Conservation (phyloP, 1,140 invertebrate species). For the Sycophaga agraensis region DNA sequence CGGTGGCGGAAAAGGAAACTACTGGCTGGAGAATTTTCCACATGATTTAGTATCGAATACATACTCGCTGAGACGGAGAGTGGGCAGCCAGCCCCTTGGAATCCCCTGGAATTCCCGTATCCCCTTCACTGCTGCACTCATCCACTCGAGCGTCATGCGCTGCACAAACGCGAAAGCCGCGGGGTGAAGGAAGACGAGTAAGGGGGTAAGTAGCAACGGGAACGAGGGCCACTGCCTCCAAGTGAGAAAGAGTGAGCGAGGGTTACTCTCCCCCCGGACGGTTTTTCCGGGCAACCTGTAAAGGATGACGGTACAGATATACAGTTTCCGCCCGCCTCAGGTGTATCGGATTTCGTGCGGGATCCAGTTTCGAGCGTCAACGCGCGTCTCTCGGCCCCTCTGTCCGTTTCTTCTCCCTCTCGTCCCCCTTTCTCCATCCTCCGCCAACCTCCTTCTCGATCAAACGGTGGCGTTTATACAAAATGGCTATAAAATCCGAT, state of each 20-base stretch:
- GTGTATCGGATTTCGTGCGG: slow-evolving; percentile 34
- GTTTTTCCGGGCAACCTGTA: slow-evolving; percentile 21
- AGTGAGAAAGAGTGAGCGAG: slow-evolving; percentile 1
- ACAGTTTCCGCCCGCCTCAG: slow-evolving; percentile 27
- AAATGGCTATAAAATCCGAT: slow-evolving; percentile 46
- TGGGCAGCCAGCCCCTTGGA: background rate
- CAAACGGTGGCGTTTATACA: slow-evolving; percentile 45
- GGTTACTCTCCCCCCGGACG: background rate
- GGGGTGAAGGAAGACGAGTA: background rate
- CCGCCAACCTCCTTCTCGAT: too few relatives aligned
- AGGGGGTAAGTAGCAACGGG: slow-evolving; percentile 18
- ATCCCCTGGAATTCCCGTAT: slow-evolving; percentile 12
- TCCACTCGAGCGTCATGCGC: slow-evolving; percentile 2
- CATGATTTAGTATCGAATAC: slow-evolving; percentile 20
- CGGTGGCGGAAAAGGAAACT: too few relatives aligned
- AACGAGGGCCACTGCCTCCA: too few relatives aligned
- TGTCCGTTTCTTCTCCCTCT: too few relatives aligned
- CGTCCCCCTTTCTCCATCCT: too few relatives aligned
- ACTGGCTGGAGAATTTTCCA: slow-evolving; percentile 8
- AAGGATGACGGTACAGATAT: background rate
- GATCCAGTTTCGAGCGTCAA: slow-evolving; percentile 30
- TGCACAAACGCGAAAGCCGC: slow-evolving; percentile 16
- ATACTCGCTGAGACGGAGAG: background rate
- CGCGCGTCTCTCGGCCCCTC: too few relatives aligned
- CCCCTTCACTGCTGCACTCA: slow-evolving; percentile 5